phyloP scores from a whole-genome alignment of 2,888 invertebrate genomes.

The Drosophila mimetica region DNA sequence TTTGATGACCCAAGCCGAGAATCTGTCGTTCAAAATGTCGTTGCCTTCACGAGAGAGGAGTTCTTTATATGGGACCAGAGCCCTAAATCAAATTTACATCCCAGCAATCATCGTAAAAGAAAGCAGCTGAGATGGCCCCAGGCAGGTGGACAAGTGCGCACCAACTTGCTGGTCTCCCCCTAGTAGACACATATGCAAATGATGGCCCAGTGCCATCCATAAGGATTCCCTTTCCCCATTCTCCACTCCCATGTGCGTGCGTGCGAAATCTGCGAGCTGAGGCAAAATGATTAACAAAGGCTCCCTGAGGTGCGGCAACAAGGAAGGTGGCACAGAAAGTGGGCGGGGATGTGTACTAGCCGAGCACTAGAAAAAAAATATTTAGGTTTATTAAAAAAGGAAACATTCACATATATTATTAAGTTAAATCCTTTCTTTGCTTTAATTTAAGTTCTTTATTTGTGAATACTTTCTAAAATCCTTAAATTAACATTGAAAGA shows the following conservation, averaged over 20 bases:
- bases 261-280: conserved; percentile 68
- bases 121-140: conserved; percentile 34
- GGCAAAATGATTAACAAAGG: conserved; percentile 72
- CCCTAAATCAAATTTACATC: conserved; percentile 46
- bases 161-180: conserved; percentile 1
- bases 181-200: conserved; percentile 39
- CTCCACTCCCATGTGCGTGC: conserved; percentile 60
- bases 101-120: conserved; percentile 49
- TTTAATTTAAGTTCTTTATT: no score
- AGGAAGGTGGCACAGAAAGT: conserved; percentile 5
- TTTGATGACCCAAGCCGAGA: conserved; percentile 15
- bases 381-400: no score
- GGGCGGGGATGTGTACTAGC: conserved; percentile 12
- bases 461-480: no score
- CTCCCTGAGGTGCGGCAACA: conserved; percentile 51
- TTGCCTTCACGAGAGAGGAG: conserved; percentile 10
- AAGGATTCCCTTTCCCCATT: not conserved
- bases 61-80: conserved; percentile 11
- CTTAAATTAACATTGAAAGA: no score
- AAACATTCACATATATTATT: no score
- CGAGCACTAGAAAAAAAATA: conserved; percentile 3
- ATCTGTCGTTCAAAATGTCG: conserved; percentile 27
- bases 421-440: no score
- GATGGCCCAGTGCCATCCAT: conserved; percentile 29
- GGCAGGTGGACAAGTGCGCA: conserved; percentile 28